Evolutionary conservation across 2,113 vertebrate genomes (phyloP), one percentile per base, ranked within the genome.

Genomic region (Recurvirostra avosetta): DNA sequence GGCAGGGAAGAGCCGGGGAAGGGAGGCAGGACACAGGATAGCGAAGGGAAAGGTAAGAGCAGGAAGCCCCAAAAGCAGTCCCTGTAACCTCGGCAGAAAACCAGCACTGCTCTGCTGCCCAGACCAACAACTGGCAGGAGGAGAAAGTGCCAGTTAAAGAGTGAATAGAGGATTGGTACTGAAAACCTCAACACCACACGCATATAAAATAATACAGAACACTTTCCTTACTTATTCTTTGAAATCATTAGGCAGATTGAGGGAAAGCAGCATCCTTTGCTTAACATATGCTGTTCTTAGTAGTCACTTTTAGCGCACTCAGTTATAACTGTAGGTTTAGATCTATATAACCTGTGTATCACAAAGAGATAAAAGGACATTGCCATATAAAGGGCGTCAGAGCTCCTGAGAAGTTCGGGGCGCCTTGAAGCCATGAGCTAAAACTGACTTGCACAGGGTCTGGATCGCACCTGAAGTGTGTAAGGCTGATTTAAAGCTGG

Each of bases 291-390:
- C 53, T 36, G 52, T 32, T 71, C 66, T 67, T 1, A 45, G 52
- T 2, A 40, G 3, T 15, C 71, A 8, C 25, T 76, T 34, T 17
- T 3, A 20, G 49, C 11, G 12, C 26, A 2, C 47, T 27, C 9
- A 0, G 3, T 16, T 8, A 10, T 4, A n/a, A 6, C 0, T 6
- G 34, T 2, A 29, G 12, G 6, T 72, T 41, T 7, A 49, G 26
- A 32, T 50, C 53, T 29, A 2, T 2, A 19, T 9, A 40, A 80
- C 41, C 38, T 26, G 16, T 19, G 6, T 1, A 38, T 19, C 68
- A 5, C 55, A 17, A 27, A 30, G 23, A 45, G 50, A 27, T 22
- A 18, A 15, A 12, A 52, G 56, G 47, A 26, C 15, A 3, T 13
- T 16, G 8, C 26, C 10, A 8, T 1, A 5, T 3, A 58, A 77